phyloP scores from a whole-genome alignment of 1,140 invertebrate species.

The Holotrichia oblita region DNA sequence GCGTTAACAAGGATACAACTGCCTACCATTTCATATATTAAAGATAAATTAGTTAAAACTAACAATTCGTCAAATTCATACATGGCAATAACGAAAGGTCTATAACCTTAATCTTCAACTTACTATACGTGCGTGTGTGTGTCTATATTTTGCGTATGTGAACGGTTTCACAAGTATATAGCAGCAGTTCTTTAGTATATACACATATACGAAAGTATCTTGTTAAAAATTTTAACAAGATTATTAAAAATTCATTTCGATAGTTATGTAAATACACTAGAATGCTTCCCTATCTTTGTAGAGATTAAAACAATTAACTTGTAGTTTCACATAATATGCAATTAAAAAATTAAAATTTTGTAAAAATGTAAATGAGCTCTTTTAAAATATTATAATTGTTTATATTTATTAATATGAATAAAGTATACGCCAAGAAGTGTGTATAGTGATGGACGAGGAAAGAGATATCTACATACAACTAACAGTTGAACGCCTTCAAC shows the following conservation, averaged over 20 bases:
- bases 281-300: neutral
- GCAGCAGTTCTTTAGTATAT: no score
- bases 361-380: conserved; percentile 40
- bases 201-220: conserved; percentile 15
- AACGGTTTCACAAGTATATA: neutral
- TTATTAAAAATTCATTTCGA: conserved; percentile 39
- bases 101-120: conserved; percentile 12
- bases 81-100: conserved; percentile 15
- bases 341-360: conserved; percentile 43
- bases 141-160: neutral
- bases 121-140: neutral
- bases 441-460: neutral
- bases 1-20: no score
- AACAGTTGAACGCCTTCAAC: conserved; percentile 2
- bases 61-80: no score
- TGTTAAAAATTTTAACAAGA: conserved; percentile 40
- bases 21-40: no score
- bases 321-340: conserved; percentile 41
- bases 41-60: no score
- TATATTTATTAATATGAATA: conserved; percentile 26
- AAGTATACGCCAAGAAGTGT: neutral
- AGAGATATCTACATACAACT: no score
- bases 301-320: conserved; percentile 41
- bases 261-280: conserved; percentile 36
- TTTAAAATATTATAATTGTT: conserved; percentile 39